These are phyloP conservation scores for Phoeniculus purpureus DNA, from an alignment of 2,797 vertebrate genomes.

Conservation along the genomic window DNA sequence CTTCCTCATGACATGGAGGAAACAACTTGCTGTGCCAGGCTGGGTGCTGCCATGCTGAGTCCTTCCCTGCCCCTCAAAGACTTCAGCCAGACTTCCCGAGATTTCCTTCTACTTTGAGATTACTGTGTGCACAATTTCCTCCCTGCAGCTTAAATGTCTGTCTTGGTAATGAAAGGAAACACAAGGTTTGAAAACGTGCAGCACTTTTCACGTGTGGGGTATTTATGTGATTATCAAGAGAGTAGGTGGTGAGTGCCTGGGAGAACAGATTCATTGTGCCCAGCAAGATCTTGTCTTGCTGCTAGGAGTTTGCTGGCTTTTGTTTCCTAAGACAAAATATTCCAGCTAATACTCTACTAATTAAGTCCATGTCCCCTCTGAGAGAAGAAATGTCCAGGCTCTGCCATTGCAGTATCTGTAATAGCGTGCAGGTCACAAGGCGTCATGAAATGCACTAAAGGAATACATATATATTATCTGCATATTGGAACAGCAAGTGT, in stretches of 20 bases:
- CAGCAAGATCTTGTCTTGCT: neutral
- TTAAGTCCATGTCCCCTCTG: neutral
- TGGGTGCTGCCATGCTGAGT: neutral
- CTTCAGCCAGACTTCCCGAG: slow-evolving; percentile 33
- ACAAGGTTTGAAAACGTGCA: slow-evolving; percentile 14
- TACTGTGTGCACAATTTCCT: neutral
- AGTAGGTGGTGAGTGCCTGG: neutral
- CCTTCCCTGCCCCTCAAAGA: neutral
- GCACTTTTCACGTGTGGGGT: neutral
- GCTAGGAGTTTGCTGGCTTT: neutral
- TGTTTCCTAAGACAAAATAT: slow-evolving; percentile 5
- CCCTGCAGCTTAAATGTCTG: neutral
- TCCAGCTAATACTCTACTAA: neutral
- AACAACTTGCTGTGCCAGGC: neutral
- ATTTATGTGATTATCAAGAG: neutral
- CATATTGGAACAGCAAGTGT: neutral
- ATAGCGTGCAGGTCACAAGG: slow-evolving; percentile 1
- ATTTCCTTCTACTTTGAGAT: slow-evolving; percentile 6
- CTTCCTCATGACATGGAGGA: rapidly evolving
- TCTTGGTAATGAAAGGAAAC: neutral
- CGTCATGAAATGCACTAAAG: slow-evolving; percentile 10
- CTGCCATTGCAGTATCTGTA: slow-evolving; percentile 13
- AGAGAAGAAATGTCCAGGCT: neutral
- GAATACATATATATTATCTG: neutral
- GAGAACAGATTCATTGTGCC: neutral